These are phyloP conservation scores for Caloenas nicobarica DNA, from an alignment of 2,113 vertebrate species.

Conservation along the genomic window DNA sequence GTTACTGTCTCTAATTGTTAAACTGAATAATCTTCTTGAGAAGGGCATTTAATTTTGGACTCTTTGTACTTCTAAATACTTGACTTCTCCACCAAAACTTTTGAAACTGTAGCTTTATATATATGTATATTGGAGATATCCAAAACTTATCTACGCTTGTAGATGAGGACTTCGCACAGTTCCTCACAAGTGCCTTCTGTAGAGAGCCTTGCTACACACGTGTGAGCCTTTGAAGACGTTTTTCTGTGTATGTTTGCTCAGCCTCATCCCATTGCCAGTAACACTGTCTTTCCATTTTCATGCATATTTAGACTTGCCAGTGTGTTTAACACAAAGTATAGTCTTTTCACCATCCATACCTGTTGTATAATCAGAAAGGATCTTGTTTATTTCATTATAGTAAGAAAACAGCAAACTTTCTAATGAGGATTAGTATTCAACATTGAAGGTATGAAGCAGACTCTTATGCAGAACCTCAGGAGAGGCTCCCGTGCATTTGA, in stretches of 20 bases:
- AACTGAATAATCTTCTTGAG: neutral
- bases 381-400: neutral
- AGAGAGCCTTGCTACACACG: neutral
- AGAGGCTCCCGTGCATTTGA: neutral
- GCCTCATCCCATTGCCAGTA: neutral
- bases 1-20: neutral
- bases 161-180: neutral
- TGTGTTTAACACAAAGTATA: neutral
- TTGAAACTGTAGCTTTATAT: neutral
- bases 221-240: neutral
- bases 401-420: neutral
- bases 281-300: neutral
- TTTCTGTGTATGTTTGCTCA: neutral
- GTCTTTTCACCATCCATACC: neutral
- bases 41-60: neutral
- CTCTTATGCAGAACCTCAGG: neutral
- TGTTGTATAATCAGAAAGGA: neutral
- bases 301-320: neutral
- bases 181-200: neutral
- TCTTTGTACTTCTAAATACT: neutral
- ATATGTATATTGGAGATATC: neutral
- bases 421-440: neutral
- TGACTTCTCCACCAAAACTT: neutral
- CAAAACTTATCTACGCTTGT: neutral
- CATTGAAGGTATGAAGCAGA: neutral